phyloP scores from a whole-genome alignment of 2,888 invertebrate genomes.

The Caenorhabditis plicata region DNA sequence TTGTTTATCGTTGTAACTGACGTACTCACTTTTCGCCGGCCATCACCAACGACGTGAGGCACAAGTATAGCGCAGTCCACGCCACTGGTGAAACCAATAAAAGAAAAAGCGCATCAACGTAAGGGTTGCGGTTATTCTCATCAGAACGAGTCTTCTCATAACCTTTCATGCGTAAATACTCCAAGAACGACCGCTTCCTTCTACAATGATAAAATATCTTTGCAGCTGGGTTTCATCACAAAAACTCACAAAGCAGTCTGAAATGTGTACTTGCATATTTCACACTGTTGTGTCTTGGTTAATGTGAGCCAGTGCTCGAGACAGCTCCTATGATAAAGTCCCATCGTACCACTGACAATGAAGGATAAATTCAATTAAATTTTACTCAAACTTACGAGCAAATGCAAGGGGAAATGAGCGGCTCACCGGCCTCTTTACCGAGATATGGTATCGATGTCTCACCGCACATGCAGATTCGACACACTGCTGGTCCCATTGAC shows the following conservation, averaged over 20 bases:
- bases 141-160: conserved; percentile 12
- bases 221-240: conserved; percentile 39
- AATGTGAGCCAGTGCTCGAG: conserved; percentile 76
- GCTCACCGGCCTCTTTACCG: conserved; percentile 65
- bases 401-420: conserved; percentile 71
- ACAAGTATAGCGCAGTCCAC: conserved; percentile 69
- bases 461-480: conserved; percentile 71
- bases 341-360: conserved; percentile 72
- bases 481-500: conserved; percentile 62
- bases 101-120: conserved; percentile 71
- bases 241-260: conserved; percentile 71
- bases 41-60: conserved; percentile 48
- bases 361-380: neutral
- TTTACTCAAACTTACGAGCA: conserved; percentile 67
- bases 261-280: conserved; percentile 76
- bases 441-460: conserved; percentile 60
- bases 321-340: conserved; percentile 76
- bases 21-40: conserved; percentile 17
- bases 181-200: conserved; percentile 67
- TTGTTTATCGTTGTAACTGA: neutral
- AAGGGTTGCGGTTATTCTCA: conserved; percentile 68
- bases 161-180: conserved; percentile 26
- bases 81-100: conserved; percentile 72
- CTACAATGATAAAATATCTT: conserved; percentile 7
- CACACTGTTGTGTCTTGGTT: conserved; percentile 77